Percentiles rank a stretch among this genome's conserved stretches.
Evolutionary conservation across 2,797 vertebrate species (phyloP).

Genomic region (Xiphophorus birchmanni): DNA sequence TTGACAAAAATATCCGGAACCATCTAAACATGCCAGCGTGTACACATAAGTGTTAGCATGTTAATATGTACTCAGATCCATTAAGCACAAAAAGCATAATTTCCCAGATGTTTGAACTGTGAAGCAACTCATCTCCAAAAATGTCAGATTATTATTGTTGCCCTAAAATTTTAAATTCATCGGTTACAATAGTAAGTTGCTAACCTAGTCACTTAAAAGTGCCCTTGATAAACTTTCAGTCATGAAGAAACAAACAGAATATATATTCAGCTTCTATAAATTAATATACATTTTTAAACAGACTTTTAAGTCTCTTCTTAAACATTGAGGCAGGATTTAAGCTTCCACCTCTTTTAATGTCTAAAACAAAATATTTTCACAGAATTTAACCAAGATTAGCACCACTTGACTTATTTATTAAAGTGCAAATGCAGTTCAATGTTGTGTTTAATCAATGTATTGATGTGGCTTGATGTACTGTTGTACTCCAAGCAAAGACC

Average conservation of each 20-base stretch:
- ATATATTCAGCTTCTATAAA: background rate
- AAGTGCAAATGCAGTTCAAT: background rate
- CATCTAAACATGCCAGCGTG: background rate
- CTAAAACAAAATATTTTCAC: background rate
- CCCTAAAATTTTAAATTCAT: background rate
- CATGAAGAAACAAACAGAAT: background rate
- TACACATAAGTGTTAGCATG: background rate
- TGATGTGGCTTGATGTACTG: background rate
- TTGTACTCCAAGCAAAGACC: background rate
- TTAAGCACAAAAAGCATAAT: background rate
- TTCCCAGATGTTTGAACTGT: background rate
- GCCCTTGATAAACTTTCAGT: background rate
- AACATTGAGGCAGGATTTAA: background rate
- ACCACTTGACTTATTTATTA: background rate
- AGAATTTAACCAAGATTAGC: background rate
- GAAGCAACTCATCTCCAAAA: background rate
- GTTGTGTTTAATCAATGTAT: background rate
- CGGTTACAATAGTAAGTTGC: background rate
- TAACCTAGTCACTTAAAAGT: background rate
- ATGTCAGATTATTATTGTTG: background rate
- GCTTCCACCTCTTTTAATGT: background rate
- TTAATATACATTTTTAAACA: background rate
- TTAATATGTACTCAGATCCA: background rate
- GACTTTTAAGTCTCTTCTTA: background rate
- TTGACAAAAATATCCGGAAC: background rate